These are phyloP conservation scores for Agriotes lineatus DNA, from an alignment of 2,888 invertebrate genomes.

Conservation along the genomic window DNA sequence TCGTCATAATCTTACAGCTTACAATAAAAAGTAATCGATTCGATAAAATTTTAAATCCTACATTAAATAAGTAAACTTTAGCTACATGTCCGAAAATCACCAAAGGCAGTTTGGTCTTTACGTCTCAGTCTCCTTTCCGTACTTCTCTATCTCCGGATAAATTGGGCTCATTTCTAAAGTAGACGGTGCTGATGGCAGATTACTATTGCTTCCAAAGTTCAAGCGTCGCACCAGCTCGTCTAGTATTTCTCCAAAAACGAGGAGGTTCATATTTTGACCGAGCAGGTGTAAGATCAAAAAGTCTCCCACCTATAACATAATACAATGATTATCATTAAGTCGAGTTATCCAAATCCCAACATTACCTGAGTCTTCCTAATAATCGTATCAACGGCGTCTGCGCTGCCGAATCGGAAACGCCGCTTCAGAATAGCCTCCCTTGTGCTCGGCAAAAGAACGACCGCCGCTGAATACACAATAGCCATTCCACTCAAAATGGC, in stretches of 20 bases:
- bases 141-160: conserved; percentile 84
- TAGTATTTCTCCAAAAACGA: conserved; percentile 83
- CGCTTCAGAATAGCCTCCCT: conserved; percentile 85
- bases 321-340: not conserved
- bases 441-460: conserved; percentile 83
- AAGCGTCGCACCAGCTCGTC: conserved; percentile 81
- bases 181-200: conserved; percentile 84
- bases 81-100: conserved; percentile 17
- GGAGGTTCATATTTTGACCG: conserved; percentile 88
- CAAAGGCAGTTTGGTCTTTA: conserved; percentile 68
- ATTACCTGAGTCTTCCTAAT: conserved; percentile 86
- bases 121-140: conserved; percentile 86
- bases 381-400: conserved; percentile 79
- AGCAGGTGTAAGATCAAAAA: conserved; percentile 86
- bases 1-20: conserved; percentile 6
- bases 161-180: conserved; percentile 89
- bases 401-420: conserved; percentile 83
- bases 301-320: conserved; percentile 80
- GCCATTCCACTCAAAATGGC: conserved; percentile 82
- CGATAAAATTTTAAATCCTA: conserved; percentile 12
- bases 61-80: conserved; percentile 31
- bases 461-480: conserved; percentile 84
- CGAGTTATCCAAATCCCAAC: too few species aligned
- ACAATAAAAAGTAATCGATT: conserved; percentile 21
- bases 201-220: conserved; percentile 79